Evolutionary conservation across 2,797 vertebrate genomes (phyloP).

Genomic region (Periophthalmus magnuspinnatus): DNA sequence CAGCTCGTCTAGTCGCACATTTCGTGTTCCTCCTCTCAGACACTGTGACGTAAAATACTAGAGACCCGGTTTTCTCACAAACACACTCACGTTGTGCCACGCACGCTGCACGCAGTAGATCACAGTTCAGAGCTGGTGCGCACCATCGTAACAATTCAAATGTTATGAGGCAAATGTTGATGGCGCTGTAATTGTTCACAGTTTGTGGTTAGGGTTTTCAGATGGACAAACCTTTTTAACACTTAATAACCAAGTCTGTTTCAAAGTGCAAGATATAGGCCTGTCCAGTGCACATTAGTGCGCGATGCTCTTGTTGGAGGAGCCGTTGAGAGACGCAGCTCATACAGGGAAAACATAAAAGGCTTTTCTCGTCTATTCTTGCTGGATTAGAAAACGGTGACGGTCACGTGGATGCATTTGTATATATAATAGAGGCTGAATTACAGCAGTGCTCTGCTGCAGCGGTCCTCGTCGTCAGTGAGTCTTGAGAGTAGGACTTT

Average conservation of each 20-base stretch:
- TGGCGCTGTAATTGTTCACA: not conserved
- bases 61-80: constrained; percentile 63
- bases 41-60: constrained; percentile 77
- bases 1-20: constrained; percentile 58
- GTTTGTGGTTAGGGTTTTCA: not conserved
- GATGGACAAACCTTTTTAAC: not conserved
- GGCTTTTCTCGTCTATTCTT: constrained; percentile 59
- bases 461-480: constrained; percentile 39
- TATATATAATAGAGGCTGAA: constrained; percentile 55
- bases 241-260: not conserved
- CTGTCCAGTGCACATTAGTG: not conserved
- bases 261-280: not conserved
- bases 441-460: constrained; percentile 51
- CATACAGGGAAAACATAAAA: constrained; percentile 43
- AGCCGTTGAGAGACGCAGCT: constrained; percentile 9
- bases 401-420: constrained; percentile 72
- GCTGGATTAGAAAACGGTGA: constrained; percentile 69
- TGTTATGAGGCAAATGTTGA: not conserved
- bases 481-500: constrained; percentile 36
- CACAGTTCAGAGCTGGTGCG: constrained; percentile 8
- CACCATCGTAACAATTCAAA: not conserved
- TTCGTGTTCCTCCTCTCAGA: constrained; percentile 70
- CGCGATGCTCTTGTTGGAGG: constrained; percentile 16
- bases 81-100: constrained; percentile 44
- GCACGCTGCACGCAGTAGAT: constrained; percentile 5